A percentile compares a stretch with the other conserved stretches of the same genome.
These are phyloP conservation scores for Pseudolaguvia tuberculata DNA, from an alignment of 2,113 vertebrate genomes.

Conservation along the genomic window DNA sequence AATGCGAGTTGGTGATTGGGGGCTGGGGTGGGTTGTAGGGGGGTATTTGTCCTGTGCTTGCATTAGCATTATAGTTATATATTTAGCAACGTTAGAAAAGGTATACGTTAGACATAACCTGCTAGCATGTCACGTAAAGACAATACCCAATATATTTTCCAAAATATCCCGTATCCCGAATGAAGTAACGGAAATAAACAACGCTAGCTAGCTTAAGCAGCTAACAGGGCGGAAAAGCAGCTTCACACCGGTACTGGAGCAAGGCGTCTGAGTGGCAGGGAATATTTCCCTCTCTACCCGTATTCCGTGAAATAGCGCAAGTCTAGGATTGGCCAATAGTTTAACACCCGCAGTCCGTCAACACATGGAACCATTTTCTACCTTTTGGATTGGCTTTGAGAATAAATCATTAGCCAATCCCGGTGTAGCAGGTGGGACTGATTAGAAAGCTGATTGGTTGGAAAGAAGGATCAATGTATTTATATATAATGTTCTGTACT, in stretches of 20 bases:
- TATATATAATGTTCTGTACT: neutral
- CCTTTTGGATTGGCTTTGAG: neutral
- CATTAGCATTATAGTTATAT: slow-evolving; percentile 23
- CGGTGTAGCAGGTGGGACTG: neutral
- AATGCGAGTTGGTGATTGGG: slow-evolving; percentile 36
- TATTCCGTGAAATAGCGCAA: neutral
- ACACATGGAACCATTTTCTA: neutral
- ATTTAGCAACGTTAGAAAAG: neutral
- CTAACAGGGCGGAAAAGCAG: slow-evolving; percentile 22
- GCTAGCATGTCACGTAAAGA: neutral
- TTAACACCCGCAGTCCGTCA: neutral
- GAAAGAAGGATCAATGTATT: neutral
- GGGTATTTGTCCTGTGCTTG: slow-evolving; percentile 25
- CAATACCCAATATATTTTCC: neutral
- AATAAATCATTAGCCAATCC: neutral
- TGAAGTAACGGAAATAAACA: neutral
- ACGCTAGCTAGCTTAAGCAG: neutral
- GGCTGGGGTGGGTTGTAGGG: neutral
- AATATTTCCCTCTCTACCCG: neutral
- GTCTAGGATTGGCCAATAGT: neutral
- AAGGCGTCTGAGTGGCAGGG: slow-evolving; percentile 10
- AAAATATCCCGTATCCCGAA: neutral
- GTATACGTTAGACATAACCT: neutral
- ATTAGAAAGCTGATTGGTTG: neutral
- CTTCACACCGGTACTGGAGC: slow-evolving; percentile 27